Percentiles rank a stretch among this genome's conserved stretches.
Conservation (phyloP, 2,113 vertebrate species). For the Otocyon megalotis region DNA sequence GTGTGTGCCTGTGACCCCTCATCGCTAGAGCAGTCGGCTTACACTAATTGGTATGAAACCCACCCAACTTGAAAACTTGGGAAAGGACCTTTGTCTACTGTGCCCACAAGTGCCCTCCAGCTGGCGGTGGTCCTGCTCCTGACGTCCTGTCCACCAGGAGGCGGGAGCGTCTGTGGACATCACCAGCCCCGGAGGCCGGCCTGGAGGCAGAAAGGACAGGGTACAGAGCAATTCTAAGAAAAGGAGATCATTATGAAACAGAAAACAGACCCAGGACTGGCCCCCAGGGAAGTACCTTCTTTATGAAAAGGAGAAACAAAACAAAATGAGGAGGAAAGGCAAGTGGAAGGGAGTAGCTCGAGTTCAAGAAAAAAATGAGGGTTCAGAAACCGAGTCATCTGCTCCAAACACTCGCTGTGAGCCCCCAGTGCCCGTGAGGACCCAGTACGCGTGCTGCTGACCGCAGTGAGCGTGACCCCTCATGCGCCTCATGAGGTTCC, state of each 20-base stretch:
- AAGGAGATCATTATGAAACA: neutral
- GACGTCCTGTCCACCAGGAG: neutral
- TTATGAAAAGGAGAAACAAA: neutral
- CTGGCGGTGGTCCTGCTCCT: neutral
- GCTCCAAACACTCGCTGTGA: too few relatives aligned
- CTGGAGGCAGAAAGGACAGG: neutral
- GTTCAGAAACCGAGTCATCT: neutral
- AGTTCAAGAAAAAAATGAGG: neutral
- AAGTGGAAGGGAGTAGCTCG: neutral
- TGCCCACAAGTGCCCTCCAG: neutral
- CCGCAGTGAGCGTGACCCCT: too few relatives aligned
- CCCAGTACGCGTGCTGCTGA: fast-evolving
- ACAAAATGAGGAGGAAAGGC: neutral
- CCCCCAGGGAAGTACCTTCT: neutral
- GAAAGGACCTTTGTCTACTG: neutral
- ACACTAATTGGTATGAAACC: neutral
- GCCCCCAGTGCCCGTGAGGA: too few relatives aligned
- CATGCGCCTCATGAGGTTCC: neutral
- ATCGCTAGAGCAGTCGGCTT: neutral
- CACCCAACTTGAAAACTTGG: neutral
- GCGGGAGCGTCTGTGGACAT: neutral
- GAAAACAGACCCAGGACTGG: neutral
- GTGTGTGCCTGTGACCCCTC: neutral
- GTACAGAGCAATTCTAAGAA: neutral
- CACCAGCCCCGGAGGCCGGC: too few relatives aligned